Evolutionary conservation across 1,140 invertebrate species (phyloP).

Genomic region (Tyrophagus putrescentiae): DNA sequence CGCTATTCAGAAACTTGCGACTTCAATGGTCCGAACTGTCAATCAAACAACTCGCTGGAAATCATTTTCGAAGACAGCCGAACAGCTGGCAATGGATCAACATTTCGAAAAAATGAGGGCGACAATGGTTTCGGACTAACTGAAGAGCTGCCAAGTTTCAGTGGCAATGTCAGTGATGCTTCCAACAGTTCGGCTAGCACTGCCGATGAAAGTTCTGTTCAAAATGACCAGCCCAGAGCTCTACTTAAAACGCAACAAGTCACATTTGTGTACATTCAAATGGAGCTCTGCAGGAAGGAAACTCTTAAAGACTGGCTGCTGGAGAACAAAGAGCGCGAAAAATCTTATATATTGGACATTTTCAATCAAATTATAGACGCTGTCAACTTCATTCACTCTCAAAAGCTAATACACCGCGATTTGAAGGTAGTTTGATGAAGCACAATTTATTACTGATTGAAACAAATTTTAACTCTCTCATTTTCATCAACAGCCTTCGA

Average conservation of each 20-base stretch:
- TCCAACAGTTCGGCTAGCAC: background rate
- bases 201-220: too few species aligned
- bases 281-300: conserved; percentile 80
- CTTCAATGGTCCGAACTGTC: too few species aligned
- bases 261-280: conserved; percentile 83
- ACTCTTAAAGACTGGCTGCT: conserved; percentile 79
- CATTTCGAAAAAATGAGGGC: too few species aligned
- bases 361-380: conserved; percentile 85
- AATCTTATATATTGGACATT: conserved; percentile 47
- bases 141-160: background rate
- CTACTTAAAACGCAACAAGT: conserved; percentile 13
- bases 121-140: too few species aligned
- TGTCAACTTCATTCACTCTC: conserved; percentile 82
- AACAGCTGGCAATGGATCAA: too few species aligned
- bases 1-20: background rate
- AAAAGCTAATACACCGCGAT: conserved; percentile 82
- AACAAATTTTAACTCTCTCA: background rate
- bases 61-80: conserved; percentile 8
- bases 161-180: background rate
- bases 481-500: conserved; percentile 55
- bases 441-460: background rate
- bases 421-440: conserved; percentile 50
- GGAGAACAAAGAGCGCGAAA: conserved; percentile 32
- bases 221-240: too few species aligned
- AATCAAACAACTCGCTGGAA: conserved; percentile 3